A percentile compares a stretch with the other conserved stretches of the same genome.
These are phyloP conservation scores for Aldrovandia affinis DNA, from an alignment of 2,797 vertebrate genomes.

Conservation along the genomic window DNA sequence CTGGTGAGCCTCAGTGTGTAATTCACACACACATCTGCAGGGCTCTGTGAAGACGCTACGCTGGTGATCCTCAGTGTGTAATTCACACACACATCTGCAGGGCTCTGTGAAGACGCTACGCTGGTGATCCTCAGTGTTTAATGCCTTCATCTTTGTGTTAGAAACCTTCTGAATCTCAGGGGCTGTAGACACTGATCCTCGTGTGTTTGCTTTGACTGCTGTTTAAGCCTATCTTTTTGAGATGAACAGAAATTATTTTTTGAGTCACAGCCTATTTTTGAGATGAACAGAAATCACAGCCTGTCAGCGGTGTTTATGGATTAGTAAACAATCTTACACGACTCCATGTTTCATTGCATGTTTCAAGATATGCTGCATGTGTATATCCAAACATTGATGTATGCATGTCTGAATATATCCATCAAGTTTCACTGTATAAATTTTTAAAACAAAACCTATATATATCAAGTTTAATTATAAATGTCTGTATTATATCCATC, in stretches of 20 bases:
- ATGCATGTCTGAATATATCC: no score
- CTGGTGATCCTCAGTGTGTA: no score
- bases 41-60: no score
- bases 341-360: not conserved
- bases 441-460: no score
- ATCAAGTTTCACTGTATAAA: no score
- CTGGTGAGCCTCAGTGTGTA: no score
- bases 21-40: not conserved
- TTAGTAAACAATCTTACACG: conserved; percentile 27
- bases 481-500: no score
- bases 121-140: conserved; percentile 25
- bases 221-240: conserved; percentile 6
- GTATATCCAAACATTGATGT: no score
- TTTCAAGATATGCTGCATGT: no score
- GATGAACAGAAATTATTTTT: conserved; percentile 22
- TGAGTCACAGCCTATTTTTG: not conserved
- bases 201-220: conserved; percentile 33
- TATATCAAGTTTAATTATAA: no score
- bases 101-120: not conserved
- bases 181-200: conserved; percentile 31
- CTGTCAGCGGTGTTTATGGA: conserved; percentile 28
- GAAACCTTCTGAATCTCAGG: conserved; percentile 32
- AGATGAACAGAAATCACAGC: conserved; percentile 22
- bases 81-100: conserved; percentile 25
- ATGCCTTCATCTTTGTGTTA: conserved; percentile 33